Evolutionary conservation across 2,797 vertebrate species (phyloP).

Genomic region (Columba guinea): DNA sequence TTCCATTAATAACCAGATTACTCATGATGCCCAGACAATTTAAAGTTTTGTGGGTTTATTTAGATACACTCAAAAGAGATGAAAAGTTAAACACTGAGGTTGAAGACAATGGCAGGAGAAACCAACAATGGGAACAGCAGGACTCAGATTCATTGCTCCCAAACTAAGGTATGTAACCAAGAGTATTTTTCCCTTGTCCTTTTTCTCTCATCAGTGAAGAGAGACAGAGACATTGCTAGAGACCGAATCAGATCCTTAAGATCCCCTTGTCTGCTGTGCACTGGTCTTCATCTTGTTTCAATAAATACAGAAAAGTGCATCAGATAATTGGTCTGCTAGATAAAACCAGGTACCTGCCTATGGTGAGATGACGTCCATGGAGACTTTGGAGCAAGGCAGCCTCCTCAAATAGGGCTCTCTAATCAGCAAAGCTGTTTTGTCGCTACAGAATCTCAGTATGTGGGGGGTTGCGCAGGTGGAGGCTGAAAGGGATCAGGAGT

Average conservation of each 20-base stretch:
- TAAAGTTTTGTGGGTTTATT: neutral
- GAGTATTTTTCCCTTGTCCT: neutral
- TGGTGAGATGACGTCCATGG: neutral
- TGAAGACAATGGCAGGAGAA: neutral
- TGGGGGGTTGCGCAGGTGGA: neutral
- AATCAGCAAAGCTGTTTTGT: neutral
- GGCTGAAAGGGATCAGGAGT: neutral
- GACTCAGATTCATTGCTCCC: neutral
- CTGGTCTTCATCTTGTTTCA: neutral
- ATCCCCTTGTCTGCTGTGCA: neutral
- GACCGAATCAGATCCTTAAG: neutral
- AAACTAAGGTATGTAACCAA: neutral
- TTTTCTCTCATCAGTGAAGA: neutral
- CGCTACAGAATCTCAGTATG: neutral
- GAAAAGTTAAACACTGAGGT: neutral
- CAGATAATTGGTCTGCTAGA: neutral
- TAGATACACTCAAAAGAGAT: neutral
- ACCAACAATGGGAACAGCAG: neutral
- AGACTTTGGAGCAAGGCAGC: neutral
- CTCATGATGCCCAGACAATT: neutral
- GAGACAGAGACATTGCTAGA: neutral
- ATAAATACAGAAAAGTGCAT: neutral
- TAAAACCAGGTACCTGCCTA: neutral
- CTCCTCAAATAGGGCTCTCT: rapidly evolving
- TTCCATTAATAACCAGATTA: neutral